phyloP scores from a whole-genome alignment of 2,113 vertebrate species.

The Dissostichus mawsoni region DNA sequence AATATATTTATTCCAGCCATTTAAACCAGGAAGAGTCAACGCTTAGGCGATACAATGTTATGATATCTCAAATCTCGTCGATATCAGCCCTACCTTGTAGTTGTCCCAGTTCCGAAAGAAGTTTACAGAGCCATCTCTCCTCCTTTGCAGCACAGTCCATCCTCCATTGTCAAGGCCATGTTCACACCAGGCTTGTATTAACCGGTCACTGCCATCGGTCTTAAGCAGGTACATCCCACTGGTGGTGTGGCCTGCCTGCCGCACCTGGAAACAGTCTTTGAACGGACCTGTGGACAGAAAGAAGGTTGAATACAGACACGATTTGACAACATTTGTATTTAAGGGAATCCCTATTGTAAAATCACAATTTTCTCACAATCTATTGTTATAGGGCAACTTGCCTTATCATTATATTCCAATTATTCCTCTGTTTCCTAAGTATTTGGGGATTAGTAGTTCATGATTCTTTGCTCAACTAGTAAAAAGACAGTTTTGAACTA shows the following conservation, averaged over 20 bases:
- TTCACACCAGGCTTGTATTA: constrained; percentile 96
- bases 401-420: neutral
- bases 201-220: constrained; percentile 86
- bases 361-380: neutral
- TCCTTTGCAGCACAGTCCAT: constrained; percentile 97
- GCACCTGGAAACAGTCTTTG: constrained; percentile 94
- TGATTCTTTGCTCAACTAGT: neutral
- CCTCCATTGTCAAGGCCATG: constrained; percentile 95
- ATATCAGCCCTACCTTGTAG: constrained; percentile 88
- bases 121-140: constrained; percentile 95
- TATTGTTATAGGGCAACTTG: neutral
- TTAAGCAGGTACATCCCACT: constrained; percentile 97
- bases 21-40: no score
- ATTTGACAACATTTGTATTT: neutral
- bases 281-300: constrained; percentile 89
- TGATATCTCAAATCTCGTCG: no score
- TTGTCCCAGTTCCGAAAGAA: constrained; percentile 99
- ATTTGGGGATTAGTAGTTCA: neutral
- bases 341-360: neutral
- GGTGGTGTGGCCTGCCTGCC: constrained; percentile 89
- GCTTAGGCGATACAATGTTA: no score
- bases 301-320: neutral
- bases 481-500: neutral
- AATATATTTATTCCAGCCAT: neutral
- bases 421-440: neutral